Evolutionary conservation across 2,797 vertebrate genomes (phyloP), one percentile per base, ranked within the genome.

Genomic region (Pitangus sulphuratus): DNA sequence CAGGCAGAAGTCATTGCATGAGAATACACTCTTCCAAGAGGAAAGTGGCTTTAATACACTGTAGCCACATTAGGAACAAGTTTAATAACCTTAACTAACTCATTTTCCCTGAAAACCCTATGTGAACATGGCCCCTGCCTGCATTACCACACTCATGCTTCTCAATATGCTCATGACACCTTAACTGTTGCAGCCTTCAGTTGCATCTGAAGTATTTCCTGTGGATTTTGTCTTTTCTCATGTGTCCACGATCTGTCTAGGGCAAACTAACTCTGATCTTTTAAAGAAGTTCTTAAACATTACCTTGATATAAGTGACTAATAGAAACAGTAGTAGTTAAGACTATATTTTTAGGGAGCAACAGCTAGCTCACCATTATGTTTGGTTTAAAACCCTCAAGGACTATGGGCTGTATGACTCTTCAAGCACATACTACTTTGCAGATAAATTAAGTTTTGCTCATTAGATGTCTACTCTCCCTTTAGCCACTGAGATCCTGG

Each of bases 91-190:
- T 68, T 53, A 3, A 2, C 62, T 48, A 62, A 35, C 37, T 39
- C 1, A 0, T 53, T 54, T 90, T 79, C 16, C 35, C 42, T 0
- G 0, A 61, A 26, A 2, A 4, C 1, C 4, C 16, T 17, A 11
- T 28, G n/a, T 33, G 35, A 86, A 65, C 13, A 31, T 3, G 4
- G 30, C 15, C 13, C 58, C 51, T 20, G 24, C 42, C 21, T 48
- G 24, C 31, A 50, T 28, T 19, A 37, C 47, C 30, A 39, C 1
- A 1, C 9, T 87, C 26, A 31, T 2, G 1, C 14, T 60, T 64
- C 18, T 28, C 51, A 70, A 4, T 15, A 2, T 5, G 17, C 10
- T n/a, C 33, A 62, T 15, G 76, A 14, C 22, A 78, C 12, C 11
- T 79, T 18, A 75, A 8, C 12, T 79, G 8, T 45, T 78, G 42